These are phyloP conservation scores for Druceiella hillmani DNA, from an alignment of 2,888 invertebrate genomes.

Conservation along the genomic window DNA sequence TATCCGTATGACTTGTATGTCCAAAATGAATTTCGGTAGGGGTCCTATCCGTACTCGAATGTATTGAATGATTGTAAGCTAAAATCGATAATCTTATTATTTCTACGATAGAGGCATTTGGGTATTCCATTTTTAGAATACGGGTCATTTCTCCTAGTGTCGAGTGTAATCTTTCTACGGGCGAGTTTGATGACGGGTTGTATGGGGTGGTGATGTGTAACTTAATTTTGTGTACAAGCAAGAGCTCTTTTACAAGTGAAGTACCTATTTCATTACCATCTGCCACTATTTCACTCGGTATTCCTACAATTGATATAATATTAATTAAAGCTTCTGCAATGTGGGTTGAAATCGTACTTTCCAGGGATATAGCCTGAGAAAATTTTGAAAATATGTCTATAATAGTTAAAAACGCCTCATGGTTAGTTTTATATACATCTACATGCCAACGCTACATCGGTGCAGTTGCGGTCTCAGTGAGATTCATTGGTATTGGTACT, in stretches of 20 bases:
- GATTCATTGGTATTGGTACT: too few relatives aligned
- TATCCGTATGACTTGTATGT: neutral
- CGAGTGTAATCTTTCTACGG: slow-evolving; percentile 21
- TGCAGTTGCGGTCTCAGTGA: slow-evolving; percentile 21
- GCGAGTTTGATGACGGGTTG: slow-evolving; percentile 19
- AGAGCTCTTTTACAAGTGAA: slow-evolving; percentile 19
- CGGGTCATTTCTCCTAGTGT: slow-evolving; percentile 17
- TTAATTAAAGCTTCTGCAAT: slow-evolving; percentile 10
- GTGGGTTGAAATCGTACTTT: slow-evolving; percentile 17
- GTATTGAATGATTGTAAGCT: slow-evolving; percentile 4
- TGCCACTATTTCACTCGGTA: slow-evolving; percentile 11
- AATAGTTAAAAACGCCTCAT: slow-evolving; percentile 20
- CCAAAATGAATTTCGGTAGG: neutral
- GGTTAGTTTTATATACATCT: slow-evolving; percentile 21
- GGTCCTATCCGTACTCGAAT: neutral
- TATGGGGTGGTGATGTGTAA: slow-evolving; percentile 17
- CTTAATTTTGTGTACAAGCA: slow-evolving; percentile 16
- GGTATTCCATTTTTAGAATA: slow-evolving; percentile 9
- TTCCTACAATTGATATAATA: slow-evolving; percentile 8
- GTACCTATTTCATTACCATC: slow-evolving; percentile 13
- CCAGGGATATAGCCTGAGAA: slow-evolving; percentile 19
- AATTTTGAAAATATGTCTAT: slow-evolving; percentile 25
- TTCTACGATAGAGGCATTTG: slow-evolving; percentile 9
- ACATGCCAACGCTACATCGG: slow-evolving; percentile 25
- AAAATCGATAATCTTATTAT: slow-evolving; percentile 7